A percentile compares a stretch with the other conserved stretches of the same genome.
Evolutionary conservation across 2,888 invertebrate species (phyloP).

Genomic region (Siphonodentalium dalli): DNA sequence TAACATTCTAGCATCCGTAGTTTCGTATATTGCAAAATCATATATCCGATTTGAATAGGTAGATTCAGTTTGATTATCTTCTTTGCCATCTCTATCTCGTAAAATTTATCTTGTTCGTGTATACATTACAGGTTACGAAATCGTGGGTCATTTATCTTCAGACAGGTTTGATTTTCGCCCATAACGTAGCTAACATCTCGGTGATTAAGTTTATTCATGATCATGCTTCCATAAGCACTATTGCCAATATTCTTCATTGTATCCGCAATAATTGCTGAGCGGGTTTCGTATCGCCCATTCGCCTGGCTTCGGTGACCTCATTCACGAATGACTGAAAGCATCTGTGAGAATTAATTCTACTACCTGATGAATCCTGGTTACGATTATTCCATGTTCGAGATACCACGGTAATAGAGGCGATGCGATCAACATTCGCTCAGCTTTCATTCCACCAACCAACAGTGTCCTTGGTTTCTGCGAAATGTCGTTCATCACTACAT

Average conservation of each 20-base stretch:
- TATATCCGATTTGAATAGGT: constrained; percentile 33
- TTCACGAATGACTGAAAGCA: constrained; percentile 26
- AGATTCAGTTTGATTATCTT: constrained; percentile 23
- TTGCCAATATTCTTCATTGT: constrained; percentile 17
- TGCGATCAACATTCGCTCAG: constrained; percentile 9
- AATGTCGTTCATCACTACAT: no score
- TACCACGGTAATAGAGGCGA: constrained; percentile 32
- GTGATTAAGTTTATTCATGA: constrained; percentile 31
- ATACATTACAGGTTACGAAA: constrained; percentile 24
- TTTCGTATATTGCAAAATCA: constrained; percentile 36
- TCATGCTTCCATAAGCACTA: constrained; percentile 26
- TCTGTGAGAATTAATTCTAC: constrained; percentile 16
- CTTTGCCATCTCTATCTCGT: constrained; percentile 28
- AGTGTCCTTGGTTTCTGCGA: no score
- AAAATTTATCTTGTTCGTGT: constrained; percentile 22
- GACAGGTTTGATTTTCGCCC: constrained; percentile 19
- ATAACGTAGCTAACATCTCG: constrained; percentile 19
- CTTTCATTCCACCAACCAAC: no score
- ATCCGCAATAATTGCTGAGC: background rate
- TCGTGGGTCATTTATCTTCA: constrained; percentile 20
- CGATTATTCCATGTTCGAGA: constrained; percentile 27
- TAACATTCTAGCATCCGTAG: constrained; percentile 34
- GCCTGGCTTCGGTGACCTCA: constrained; percentile 1
- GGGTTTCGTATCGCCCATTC: constrained; percentile 5
- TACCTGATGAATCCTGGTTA: constrained; percentile 25